Base-by-base conservation (phyloP, 2,888 invertebrate genomes). In the Isotomurus palustris region DNA sequence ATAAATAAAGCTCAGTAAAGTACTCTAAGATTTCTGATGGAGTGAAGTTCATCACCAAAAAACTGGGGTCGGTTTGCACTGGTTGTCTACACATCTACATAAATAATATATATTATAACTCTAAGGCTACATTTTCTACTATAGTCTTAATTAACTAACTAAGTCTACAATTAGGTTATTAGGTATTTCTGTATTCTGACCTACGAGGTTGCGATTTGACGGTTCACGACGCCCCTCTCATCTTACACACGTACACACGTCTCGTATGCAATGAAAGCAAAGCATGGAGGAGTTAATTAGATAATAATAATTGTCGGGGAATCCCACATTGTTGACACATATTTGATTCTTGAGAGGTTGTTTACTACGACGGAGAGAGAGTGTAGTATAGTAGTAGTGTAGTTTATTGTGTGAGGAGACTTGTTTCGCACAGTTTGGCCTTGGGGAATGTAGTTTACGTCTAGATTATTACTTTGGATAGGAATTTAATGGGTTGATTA, bases 1-100 rank as follows among this genome's bases (percentile, higher is more conserved):
- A 59, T 61, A 62, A 64, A 64, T 64, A 64, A 64, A 64, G 64
- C 64, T 64, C 64, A 64, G 50, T n/a, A 59, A 58, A 60, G 60
- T 60, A 60, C 56, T 53, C 52, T 50, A 38, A 50, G 40, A 24
- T 50, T 38, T 38, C 35, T 25, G 22, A 50, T n/a, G n/a, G n/a
- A 50, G 29, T 12, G 25, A 25, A n/a, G 19, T 35, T 22, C 22
- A 19, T 38, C 38, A 25, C 25, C 40, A 40, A 38, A 22, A 38
- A 50, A 50, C 32, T 5, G 25, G 50, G 50, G 50, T 50, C 25
- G 50, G 36, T 50, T 50, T 50, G 40, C 50, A 50, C 50, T 50
- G 38, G 38, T 49, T 35, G 6, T 40, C 43, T 32, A 32, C n/a
- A n/a, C n/a, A n/a, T n/a, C n/a, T n/a, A n/a, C n/a, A n/a, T n/a